Evolutionary conservation across 2,797 vertebrate genomes (phyloP), one percentile per base, ranked within the genome.

Genomic region (Thripadectes ignobilis): DNA sequence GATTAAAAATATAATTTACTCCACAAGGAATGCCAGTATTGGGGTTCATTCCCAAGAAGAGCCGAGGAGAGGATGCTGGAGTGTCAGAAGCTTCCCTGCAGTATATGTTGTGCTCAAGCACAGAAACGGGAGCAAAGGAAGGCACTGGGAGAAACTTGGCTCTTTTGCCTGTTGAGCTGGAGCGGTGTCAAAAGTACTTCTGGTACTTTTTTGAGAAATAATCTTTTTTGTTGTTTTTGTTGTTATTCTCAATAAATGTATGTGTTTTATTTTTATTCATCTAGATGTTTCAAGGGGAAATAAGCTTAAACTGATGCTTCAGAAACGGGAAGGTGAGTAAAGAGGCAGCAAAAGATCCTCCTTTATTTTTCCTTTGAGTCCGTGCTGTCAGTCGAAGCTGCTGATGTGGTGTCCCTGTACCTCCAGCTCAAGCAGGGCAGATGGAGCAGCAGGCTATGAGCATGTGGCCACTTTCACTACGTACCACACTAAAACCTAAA

Each of bases 251-350:
- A 34, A 23, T 39, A 62, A 59, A 32, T 12, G 12, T 3, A 32
- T 30, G 12, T 63, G 36, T n/a, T 96, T 88, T 83, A 68, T 83
- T 94, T 96, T 93, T 82, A n/a, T 96, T 89, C 69, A 17, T 89
- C 66, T 85, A 99, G 98, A 96, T 91, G 91, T 95, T 81, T 92
- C 97, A 84, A 97, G 78, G 93, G 98, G 97, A 95, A 98, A 97
- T 90, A 98, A 97, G 92, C 98, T 98, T 57, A 97, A 97, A 62
- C 91, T 95, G 95, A 96, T 98, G 91, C 97, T 98, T 76, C 98
- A 97, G 61, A 98, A 98, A 93, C 95, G 73, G 27, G 95, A 98
- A 97, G 98, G 98, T 98, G 93, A 97, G 88, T n/a, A 22, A 76
- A 61, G 65, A 58, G 17, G 15, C 27, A 30, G 20, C 7, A 5